A percentile compares a stretch with the other conserved stretches of the same genome.
phyloP scores from a whole-genome alignment of 2,888 invertebrate species.

The Meiosimyza platycephala region DNA sequence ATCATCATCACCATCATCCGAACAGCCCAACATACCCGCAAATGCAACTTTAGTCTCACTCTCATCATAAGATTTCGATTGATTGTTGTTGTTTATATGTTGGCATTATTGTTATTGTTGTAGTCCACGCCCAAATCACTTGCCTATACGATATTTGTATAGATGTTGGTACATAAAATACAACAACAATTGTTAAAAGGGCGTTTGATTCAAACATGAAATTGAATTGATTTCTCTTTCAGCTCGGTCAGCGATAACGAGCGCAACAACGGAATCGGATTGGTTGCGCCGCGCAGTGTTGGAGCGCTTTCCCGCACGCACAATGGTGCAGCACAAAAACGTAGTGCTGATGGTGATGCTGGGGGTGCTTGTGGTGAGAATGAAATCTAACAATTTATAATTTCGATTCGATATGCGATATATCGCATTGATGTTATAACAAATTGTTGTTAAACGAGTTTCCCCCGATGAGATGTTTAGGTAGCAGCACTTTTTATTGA shows the following conservation, averaged over 20 bases:
- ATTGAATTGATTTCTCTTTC: slow-evolving; percentile 20
- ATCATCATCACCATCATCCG: slow-evolving; percentile 10
- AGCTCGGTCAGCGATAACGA: slow-evolving; percentile 3
- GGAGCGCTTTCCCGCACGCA: neutral
- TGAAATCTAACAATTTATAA: neutral
- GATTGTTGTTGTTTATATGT: slow-evolving; percentile 12
- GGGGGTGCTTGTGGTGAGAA: neutral
- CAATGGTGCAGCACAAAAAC: too few species aligned
- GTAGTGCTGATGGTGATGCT: neutral
- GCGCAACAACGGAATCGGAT: slow-evolving; percentile 22
- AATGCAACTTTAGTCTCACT: too few species aligned
- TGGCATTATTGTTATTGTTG: slow-evolving; percentile 1
- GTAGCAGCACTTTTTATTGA: too few species aligned
- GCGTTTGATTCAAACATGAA: slow-evolving; percentile 31
- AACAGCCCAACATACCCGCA: too few species aligned
- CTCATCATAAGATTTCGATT: neutral
- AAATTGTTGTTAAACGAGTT: too few species aligned
- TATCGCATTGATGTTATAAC: too few species aligned
- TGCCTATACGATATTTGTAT: neutral
- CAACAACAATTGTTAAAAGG: slow-evolving; percentile 21
- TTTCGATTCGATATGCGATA: too few species aligned
- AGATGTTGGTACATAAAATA: neutral
- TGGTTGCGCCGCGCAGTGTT: slow-evolving; percentile 19
- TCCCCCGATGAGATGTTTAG: too few species aligned
- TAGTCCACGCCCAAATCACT: slow-evolving; percentile 24